phyloP scores from a whole-genome alignment of 2,888 invertebrate species.

The Rhodophaea formosa region DNA sequence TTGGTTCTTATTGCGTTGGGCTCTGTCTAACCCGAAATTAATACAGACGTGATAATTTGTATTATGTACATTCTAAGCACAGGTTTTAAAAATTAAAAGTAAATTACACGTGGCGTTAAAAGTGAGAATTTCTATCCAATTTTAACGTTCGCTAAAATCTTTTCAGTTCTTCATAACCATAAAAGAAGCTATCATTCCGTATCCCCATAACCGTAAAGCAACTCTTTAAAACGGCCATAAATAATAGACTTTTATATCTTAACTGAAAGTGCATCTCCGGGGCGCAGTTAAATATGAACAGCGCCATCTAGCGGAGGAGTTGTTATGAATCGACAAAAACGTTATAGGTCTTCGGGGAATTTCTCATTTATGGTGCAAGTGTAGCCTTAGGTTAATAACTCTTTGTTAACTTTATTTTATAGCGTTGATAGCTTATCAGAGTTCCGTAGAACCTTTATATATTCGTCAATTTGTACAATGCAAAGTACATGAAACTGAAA shows the following conservation, averaged over 20 bases:
- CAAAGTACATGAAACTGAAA: too few relatives aligned
- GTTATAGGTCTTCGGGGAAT: constrained; percentile 6
- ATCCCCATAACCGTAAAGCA: not conserved
- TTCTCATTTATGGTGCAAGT: not conserved
- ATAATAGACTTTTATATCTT: constrained; percentile 15
- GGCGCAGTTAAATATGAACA: constrained; percentile 11
- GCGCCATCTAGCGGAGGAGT: constrained; percentile 11
- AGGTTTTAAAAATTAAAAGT: too few relatives aligned
- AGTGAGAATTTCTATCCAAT: not conserved
- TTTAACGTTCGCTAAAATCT: not conserved
- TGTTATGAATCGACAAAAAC: constrained; percentile 17
- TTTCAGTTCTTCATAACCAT: constrained; percentile 9
- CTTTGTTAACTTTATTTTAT: not conserved
- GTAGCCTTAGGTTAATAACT: not conserved
- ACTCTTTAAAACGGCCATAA: constrained; percentile 17
- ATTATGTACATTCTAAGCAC: too few relatives aligned
- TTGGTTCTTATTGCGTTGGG: too few relatives aligned
- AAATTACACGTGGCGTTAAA: too few relatives aligned
- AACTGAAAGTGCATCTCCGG: constrained; percentile 15
- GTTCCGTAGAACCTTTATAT: too few relatives aligned
- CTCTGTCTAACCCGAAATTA: too few relatives aligned
- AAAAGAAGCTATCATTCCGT: constrained; percentile 2
- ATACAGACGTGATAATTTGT: too few relatives aligned
- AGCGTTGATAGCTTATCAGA: too few relatives aligned
- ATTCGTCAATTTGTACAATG: too few relatives aligned